Percentiles rank a stretch among this genome's conserved stretches.
These are phyloP conservation scores for Pseudococcus viburni DNA, from an alignment of 2,888 invertebrate genomes.

Conservation along the genomic window DNA sequence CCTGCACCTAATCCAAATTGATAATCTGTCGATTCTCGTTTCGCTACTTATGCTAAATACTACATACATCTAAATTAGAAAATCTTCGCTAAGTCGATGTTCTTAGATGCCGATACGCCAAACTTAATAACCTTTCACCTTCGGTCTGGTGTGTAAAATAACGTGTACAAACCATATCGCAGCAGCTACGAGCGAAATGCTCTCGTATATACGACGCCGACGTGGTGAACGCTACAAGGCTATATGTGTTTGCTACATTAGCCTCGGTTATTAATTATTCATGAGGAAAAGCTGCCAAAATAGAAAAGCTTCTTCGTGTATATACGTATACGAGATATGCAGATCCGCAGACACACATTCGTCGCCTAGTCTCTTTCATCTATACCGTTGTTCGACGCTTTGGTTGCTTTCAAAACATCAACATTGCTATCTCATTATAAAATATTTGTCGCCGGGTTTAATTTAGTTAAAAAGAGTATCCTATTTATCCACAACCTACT, in stretches of 20 bases:
- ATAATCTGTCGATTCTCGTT: background rate
- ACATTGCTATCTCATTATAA: constrained; percentile 38
- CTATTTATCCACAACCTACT: background rate
- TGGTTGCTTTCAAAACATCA: background rate
- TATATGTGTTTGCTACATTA: constrained; percentile 50
- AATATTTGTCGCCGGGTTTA: constrained; percentile 54
- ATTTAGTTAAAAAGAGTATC: constrained; percentile 40
- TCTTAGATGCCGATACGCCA: background rate
- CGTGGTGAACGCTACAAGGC: background rate
- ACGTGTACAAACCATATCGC: background rate
- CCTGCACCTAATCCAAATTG: background rate
- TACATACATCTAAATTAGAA: constrained; percentile 25
- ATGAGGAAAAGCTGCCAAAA: constrained; percentile 57
- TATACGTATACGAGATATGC: background rate
- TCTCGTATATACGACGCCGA: background rate
- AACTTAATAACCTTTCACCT: constrained; percentile 42
- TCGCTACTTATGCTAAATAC: background rate
- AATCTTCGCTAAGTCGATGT: constrained; percentile 26
- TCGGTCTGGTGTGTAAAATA: background rate
- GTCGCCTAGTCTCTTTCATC: constrained; percentile 12
- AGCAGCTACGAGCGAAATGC: background rate
- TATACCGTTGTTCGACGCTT: background rate
- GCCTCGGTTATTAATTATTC: constrained; percentile 47
- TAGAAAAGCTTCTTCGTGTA: constrained; percentile 49
- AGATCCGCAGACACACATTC: background rate